phyloP scores from a whole-genome alignment of 2,113 vertebrate species.

The Bufo gargarizans region DNA sequence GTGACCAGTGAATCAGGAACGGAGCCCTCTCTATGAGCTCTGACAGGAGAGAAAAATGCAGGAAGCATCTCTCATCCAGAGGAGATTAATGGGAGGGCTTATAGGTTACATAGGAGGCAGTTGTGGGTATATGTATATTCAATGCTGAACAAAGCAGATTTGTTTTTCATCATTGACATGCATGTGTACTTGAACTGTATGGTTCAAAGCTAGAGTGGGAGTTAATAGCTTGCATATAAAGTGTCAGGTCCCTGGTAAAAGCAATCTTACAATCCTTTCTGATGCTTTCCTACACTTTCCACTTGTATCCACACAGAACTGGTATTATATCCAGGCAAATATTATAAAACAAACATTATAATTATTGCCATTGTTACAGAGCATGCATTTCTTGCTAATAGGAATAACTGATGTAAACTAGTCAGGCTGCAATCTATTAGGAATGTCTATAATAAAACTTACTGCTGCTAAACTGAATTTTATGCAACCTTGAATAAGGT shows the following conservation, averaged over 20 bases:
- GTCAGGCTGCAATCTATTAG: neutral
- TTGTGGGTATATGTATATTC: constrained; percentile 59
- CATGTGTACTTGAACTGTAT: constrained; percentile 57
- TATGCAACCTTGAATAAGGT: too few relatives aligned
- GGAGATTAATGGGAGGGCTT: constrained; percentile 57
- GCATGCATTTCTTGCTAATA: neutral
- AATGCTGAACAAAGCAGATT: constrained; percentile 60
- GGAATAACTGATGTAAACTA: neutral
- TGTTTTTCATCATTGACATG: constrained; percentile 56
- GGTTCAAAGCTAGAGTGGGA: constrained; percentile 50
- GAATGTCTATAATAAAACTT: neutral
- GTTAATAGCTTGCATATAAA: constrained; percentile 57
- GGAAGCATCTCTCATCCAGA: constrained; percentile 23
- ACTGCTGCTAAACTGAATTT: neutral
- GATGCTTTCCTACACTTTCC: neutral
- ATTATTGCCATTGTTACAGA: neutral
- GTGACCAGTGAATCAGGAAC: constrained; percentile 26
- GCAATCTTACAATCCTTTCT: neutral
- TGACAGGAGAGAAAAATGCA: constrained; percentile 55
- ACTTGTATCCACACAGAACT: neutral
- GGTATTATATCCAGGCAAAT: neutral
- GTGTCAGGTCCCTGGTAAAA: constrained; percentile 9
- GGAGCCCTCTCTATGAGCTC: constrained; percentile 19
- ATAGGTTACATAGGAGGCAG: constrained; percentile 57
- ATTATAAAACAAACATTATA: neutral